Conservation (phyloP, 2,888 invertebrate species). For the Tinea pellionella region DNA sequence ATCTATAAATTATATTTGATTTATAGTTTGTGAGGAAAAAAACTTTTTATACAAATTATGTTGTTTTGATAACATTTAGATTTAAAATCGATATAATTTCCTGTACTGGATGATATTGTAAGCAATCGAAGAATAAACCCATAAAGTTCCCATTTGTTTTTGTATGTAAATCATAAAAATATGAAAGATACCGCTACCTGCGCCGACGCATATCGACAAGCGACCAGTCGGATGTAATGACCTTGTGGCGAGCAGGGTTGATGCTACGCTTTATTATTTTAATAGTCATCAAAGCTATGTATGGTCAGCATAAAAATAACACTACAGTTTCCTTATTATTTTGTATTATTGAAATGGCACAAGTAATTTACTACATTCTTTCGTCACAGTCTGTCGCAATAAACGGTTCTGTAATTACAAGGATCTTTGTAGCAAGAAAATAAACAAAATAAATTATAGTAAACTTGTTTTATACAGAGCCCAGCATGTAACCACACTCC, state of each 20-base stretch:
- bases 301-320: conserved; percentile 25
- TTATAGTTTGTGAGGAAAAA: no score
- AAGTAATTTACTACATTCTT: neutral
- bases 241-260: conserved; percentile 23
- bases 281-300: conserved; percentile 46
- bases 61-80: neutral
- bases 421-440: neutral
- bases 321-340: neutral
- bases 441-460: no score
- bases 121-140: neutral
- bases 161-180: neutral
- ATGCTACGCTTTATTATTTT: conserved; percentile 53
- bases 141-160: neutral
- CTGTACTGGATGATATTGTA: neutral
- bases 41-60: no score
- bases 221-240: conserved; percentile 27
- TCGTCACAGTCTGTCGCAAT: neutral
- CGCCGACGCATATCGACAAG: conserved; percentile 2
- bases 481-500: no score
- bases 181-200: conserved; percentile 8
- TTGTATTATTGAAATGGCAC: neutral
- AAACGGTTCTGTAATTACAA: neutral
- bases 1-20: no score
- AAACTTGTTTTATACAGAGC: no score
- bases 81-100: no score